Base-by-base conservation (phyloP, 1,140 invertebrate genomes). In the Acromyrmex heyeri region DNA sequence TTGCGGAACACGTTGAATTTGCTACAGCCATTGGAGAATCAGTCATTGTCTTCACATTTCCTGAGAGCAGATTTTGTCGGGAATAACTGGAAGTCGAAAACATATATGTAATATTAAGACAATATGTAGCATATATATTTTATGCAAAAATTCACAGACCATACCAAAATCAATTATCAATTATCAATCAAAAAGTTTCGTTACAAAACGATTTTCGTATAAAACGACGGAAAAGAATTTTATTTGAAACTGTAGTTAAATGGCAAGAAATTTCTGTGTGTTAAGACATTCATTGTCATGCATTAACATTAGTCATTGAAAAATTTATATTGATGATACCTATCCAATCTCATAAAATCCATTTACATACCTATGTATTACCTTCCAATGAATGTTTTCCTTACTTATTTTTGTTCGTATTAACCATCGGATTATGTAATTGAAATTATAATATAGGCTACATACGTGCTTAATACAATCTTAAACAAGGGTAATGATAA, bases 31-130 rank as follows among this genome's bases (percentile, higher is more conserved):
- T 86, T 18, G 87, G 62, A 21, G 76, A 64, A 86, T 89, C 95
- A 96, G 90, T 97, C 96, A 92, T 96, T 96, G 92, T 96, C 96
- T 95, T 97, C 96, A 91, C 95, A 89, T 95, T 96, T 75, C 96
- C 96, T n/a, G 97, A 98, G 3, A 98, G 96, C 48, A 98, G 96
- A 95, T 98, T 98, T 95, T 98, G 98, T 70, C 97, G 96, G 12
- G 98, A 98, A 93, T 98, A 98, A 93, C 97, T 98, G 95, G 21
- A 96, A 96, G 93, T 69, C 24, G 65, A 38, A 62, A 72, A 62
- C 7, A 50, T 21, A 69, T 57, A 30, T 24, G 38, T 59, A 78
- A 38, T 2, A 76, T 69, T 50, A 21, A 76, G 55, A 10, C 18
- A 38, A 59, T 44, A 14, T 12, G 8, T 48, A 55, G 18, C 34